These are phyloP conservation scores for Podarcis muralis DNA, from an alignment of 2,113 vertebrate species.

Conservation along the genomic window DNA sequence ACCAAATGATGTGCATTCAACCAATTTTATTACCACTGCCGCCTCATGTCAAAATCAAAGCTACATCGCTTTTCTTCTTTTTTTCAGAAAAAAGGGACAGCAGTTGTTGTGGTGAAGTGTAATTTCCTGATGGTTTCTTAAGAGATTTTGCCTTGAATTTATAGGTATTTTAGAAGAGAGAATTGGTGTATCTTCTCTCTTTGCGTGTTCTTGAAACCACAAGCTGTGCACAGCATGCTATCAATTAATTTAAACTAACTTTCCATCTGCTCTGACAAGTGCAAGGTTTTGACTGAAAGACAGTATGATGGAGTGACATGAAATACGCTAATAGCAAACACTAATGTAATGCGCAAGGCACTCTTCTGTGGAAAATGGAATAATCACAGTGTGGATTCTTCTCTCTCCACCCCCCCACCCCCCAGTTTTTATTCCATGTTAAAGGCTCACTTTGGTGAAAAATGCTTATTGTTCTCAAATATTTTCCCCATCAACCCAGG, in stretches of 20 bases:
- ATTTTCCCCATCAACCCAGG: conserved; percentile 60
- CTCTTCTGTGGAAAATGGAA: conserved; percentile 66
- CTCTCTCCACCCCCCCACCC: neutral
- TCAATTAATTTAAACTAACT: conserved; percentile 81
- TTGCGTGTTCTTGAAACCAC: conserved; percentile 60
- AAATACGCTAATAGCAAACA: conserved; percentile 60
- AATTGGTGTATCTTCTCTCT: conserved; percentile 68
- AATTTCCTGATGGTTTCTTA: conserved; percentile 43
- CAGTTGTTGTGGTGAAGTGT: neutral
- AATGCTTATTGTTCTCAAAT: conserved; percentile 65
- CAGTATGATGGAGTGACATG: conserved; percentile 67
- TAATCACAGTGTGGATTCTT: conserved; percentile 30
- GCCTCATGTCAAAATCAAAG: conserved; percentile 47
- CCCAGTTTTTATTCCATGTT: neutral
- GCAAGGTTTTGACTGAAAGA: conserved; percentile 69
- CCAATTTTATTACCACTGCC: neutral
- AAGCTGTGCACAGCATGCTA: conserved; percentile 74
- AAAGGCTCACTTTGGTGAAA: conserved; percentile 62
- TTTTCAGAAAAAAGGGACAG: neutral
- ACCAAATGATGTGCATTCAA: neutral
- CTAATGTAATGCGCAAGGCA: conserved; percentile 66
- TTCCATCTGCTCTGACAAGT: conserved; percentile 76
- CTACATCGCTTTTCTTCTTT: neutral
- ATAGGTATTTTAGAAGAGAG: conserved; percentile 61
- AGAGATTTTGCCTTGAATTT: conserved; percentile 46